Percentiles rank a stretch among this genome's conserved stretches.
Conservation (phyloP, 2,113 vertebrate species). For the Laterallus jamaicensis region DNA sequence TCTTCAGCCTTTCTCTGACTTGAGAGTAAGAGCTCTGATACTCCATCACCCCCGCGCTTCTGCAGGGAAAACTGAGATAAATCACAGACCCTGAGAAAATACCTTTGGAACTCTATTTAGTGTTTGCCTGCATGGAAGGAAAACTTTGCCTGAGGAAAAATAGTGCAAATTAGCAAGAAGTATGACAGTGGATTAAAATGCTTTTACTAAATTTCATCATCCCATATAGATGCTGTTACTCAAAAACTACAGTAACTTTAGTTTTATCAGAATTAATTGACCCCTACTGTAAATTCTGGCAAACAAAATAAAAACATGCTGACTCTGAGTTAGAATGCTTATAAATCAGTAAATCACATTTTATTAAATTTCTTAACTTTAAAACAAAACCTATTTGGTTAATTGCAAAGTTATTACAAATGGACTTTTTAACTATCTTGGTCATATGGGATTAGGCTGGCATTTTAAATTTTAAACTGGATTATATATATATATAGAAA, state of each 20-base stretch:
- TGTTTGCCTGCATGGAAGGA: not conserved
- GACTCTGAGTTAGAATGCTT: not conserved
- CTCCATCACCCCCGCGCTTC: not conserved
- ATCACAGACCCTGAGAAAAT: not conserved
- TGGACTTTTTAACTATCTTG: not conserved
- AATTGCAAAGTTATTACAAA: constrained; percentile 6
- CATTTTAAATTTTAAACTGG: not conserved
- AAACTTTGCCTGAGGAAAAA: not conserved
- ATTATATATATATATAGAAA: not conserved
- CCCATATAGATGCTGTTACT: not conserved
- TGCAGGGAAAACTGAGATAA: not conserved
- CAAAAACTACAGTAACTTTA: constrained; percentile 1
- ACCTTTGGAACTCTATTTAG: not conserved
- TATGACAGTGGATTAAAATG: not conserved
- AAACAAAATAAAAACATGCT: constrained; percentile 14
- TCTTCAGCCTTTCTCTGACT: not conserved
- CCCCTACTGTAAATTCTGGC: not conserved
- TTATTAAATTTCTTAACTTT: constrained; percentile 28
- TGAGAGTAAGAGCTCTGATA: not conserved
- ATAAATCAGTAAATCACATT: constrained; percentile 12
- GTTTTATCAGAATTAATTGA: constrained; percentile 24
- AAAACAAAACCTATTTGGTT: not conserved
- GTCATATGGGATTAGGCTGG: not conserved
- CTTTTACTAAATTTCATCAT: not conserved
- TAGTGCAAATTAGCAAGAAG: not conserved